Percentiles rank a stretch among this genome's conserved stretches.
These are phyloP conservation scores for Melitaea athalia DNA, from an alignment of 2,888 invertebrate genomes.

Conservation along the genomic window DNA sequence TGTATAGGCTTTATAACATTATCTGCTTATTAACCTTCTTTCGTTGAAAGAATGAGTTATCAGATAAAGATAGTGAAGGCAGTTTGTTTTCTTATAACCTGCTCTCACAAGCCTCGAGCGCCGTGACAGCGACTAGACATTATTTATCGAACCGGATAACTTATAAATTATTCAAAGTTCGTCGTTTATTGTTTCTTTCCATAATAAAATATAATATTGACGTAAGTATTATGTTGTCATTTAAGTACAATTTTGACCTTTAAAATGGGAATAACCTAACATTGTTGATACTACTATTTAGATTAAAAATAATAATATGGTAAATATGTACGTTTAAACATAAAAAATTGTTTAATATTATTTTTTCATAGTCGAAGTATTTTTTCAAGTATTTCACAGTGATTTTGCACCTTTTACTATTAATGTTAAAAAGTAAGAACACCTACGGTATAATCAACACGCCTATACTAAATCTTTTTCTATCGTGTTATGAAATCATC, in stretches of 20 bases:
- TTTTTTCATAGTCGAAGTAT: no score
- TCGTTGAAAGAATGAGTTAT: slow-evolving; percentile 41
- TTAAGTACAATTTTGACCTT: neutral
- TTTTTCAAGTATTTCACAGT: no score
- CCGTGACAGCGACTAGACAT: slow-evolving; percentile 14
- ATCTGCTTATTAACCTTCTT: slow-evolving; percentile 43
- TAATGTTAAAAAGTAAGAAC: no score
- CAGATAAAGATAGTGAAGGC: slow-evolving; percentile 39
- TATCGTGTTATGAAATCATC: neutral
- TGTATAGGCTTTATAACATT: slow-evolving; percentile 31
- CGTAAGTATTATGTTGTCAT: neutral
- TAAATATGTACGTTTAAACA: neutral
- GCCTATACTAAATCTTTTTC: neutral
- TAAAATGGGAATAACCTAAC: neutral
- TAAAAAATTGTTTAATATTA: neutral
- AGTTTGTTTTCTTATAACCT: slow-evolving; percentile 43
- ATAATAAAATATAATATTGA: neutral
- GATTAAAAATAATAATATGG: neutral
- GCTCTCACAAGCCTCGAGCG: slow-evolving; percentile 27
- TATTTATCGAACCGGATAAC: slow-evolving; percentile 16
- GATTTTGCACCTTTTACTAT: neutral
- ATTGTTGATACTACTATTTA: neutral
- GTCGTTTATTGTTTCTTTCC: slow-evolving; percentile 1
- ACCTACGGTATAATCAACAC: slow-evolving; percentile 1
- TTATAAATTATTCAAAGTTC: slow-evolving; percentile 7